A percentile compares a stretch with the other conserved stretches of the same genome.
These are phyloP conservation scores for Bimastos eiseni DNA, from an alignment of 2,888 invertebrate species.

Conservation along the genomic window DNA sequence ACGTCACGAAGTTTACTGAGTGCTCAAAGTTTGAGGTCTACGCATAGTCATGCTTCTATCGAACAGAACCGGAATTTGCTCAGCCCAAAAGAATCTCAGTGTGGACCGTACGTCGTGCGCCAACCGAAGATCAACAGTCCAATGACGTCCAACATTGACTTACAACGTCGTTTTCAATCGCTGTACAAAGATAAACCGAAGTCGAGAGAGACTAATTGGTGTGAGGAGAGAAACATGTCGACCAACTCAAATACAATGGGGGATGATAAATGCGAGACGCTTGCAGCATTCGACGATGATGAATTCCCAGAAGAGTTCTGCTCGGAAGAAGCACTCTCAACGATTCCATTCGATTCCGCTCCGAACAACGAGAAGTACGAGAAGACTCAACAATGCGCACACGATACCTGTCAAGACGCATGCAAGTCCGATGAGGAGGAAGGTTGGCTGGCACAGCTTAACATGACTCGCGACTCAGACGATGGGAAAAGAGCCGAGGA, in stretches of 20 bases:
- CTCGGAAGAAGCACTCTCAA: not conserved
- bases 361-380: not conserved
- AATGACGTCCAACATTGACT: not conserved
- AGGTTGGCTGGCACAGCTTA: not conserved
- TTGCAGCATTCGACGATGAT: not conserved
- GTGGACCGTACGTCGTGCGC: not conserved
- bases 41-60: not conserved
- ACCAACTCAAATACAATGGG: not conserved
- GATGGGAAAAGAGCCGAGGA: not conserved
- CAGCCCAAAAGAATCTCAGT: not conserved
- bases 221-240: not conserved
- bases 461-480: not conserved
- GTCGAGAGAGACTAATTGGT: not conserved
- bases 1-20: not conserved
- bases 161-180: not conserved
- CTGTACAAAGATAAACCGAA: not conserved
- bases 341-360: not conserved
- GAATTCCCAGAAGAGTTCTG: not conserved
- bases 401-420: not conserved
- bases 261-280: not conserved
- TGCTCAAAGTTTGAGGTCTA: not conserved
- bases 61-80: not conserved
- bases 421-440: not conserved
- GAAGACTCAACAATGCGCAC: not conserved
- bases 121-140: not conserved